Evolutionary conservation across 1,140 invertebrate genomes (phyloP).

Genomic region (Sminthurinus signatus): DNA sequence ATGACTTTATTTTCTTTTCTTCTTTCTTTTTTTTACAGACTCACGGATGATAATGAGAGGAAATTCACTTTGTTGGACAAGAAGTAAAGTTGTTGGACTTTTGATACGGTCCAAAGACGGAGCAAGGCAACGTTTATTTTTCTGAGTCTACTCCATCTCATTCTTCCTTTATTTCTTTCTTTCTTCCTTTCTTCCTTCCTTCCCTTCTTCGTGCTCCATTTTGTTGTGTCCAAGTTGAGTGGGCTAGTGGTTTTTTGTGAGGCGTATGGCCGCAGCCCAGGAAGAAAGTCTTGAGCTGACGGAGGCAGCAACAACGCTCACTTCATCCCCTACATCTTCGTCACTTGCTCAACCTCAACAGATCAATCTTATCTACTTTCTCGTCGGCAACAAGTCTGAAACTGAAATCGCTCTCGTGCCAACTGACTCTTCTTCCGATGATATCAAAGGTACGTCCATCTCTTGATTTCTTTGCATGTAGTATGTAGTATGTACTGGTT

Average conservation of each 20-base stretch:
- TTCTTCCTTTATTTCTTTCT: too few relatives aligned
- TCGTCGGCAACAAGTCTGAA: slow-evolving; percentile 24
- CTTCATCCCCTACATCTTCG: not conserved
- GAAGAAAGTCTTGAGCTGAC: not conserved
- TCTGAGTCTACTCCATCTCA: too few relatives aligned
- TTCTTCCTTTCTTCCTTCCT: too few relatives aligned
- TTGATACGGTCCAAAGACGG: too few relatives aligned
- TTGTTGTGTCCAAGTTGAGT: not conserved
- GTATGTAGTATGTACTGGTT: too few relatives aligned
- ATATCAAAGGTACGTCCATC: slow-evolving; percentile 37
- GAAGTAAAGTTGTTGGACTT: too few relatives aligned
- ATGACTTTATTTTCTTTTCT: too few relatives aligned
- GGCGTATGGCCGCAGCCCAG: slow-evolving; percentile 26
- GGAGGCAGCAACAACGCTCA: not conserved
- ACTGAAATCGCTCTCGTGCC: slow-evolving; percentile 39
- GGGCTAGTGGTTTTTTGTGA: not conserved
- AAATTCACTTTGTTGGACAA: too few relatives aligned
- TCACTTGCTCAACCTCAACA: not conserved
- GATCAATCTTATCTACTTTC: slow-evolving; percentile 32
- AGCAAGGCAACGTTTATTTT: too few relatives aligned
- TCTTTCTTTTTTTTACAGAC: too few relatives aligned
- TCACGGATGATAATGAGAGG: too few relatives aligned
- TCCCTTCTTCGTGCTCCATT: too few relatives aligned
- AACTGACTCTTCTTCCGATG: slow-evolving; percentile 36
- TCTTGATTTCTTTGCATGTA: not conserved